A percentile compares a stretch with the other conserved stretches of the same genome.
Conservation (phyloP, 1,140 invertebrate species). For the Drosophila bocqueti region DNA sequence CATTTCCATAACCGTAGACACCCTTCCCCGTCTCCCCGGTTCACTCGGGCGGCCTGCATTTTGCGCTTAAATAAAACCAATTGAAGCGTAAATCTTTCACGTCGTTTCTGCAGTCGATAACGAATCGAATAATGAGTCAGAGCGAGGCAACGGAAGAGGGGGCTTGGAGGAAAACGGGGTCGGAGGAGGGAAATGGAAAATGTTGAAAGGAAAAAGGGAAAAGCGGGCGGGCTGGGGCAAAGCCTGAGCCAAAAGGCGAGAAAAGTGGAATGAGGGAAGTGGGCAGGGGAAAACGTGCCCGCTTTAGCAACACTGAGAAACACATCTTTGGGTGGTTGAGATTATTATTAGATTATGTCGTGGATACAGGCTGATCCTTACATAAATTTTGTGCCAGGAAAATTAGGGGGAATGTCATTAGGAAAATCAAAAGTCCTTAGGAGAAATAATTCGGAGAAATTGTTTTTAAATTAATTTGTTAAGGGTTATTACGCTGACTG, state of each 20-base stretch:
- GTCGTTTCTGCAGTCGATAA: slow-evolving; percentile 60
- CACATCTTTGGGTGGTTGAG: slow-evolving; percentile 2
- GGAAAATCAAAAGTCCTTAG: background rate
- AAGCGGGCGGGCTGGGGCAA: slow-evolving; percentile 4
- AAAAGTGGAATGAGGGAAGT: slow-evolving; percentile 21
- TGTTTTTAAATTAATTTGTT: background rate
- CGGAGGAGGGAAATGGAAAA: slow-evolving; percentile 12
- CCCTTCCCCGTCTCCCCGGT: background rate
- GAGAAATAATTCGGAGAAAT: background rate
- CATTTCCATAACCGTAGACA: slow-evolving; percentile 56
- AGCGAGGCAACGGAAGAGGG: slow-evolving; percentile 12
- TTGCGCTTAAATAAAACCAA: slow-evolving; percentile 77
- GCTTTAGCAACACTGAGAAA: slow-evolving; percentile 9
- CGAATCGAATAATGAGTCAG: slow-evolving; percentile 61
- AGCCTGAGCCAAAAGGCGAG: slow-evolving; percentile 16
- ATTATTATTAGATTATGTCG: slow-evolving; percentile 25
- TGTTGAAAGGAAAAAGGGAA: background rate
- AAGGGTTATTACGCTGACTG: background rate
- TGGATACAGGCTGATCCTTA: background rate
- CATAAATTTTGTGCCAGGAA: slow-evolving; percentile 3
- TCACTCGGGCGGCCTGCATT: slow-evolving; percentile 58
- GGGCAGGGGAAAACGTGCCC: slow-evolving; percentile 19
- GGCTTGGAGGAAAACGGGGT: background rate
- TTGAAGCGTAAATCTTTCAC: slow-evolving; percentile 80
- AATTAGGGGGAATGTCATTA: background rate